Evolutionary conservation across 2,797 vertebrate genomes (phyloP).

Genomic region (Rhyacichthys aspro): DNA sequence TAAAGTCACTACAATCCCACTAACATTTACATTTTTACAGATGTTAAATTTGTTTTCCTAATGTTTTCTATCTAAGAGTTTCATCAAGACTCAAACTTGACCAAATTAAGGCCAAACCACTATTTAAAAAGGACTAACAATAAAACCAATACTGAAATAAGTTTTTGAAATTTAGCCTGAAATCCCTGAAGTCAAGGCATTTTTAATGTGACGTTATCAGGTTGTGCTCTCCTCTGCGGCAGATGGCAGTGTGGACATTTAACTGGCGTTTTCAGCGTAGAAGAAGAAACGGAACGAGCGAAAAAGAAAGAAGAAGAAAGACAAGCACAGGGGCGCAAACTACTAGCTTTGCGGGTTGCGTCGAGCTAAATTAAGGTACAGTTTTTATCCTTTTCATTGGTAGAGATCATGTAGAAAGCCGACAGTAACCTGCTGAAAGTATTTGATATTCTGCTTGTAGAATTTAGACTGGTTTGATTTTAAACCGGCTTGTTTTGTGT

Average conservation of each 20-base stretch:
- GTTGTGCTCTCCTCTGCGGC: fast-evolving
- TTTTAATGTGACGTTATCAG: neutral
- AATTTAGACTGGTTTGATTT: neutral
- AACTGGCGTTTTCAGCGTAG: constrained; percentile 1
- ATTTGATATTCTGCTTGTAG: neutral
- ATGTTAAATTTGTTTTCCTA: too few species aligned
- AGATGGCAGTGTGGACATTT: neutral
- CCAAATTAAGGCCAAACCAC: too few species aligned
- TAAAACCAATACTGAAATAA: too few species aligned
- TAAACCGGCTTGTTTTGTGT: neutral
- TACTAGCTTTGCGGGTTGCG: constrained; percentile 33
- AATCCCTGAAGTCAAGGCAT: neutral
- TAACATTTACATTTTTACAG: too few species aligned
- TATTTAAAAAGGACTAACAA: too few species aligned
- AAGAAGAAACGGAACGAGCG: constrained; percentile 1
- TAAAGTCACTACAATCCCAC: too few species aligned
- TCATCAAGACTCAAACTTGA: too few species aligned
- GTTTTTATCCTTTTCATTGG: neutral
- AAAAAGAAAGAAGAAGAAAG: constrained; percentile 27
- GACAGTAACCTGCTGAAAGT: too few species aligned
- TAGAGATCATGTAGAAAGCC: too few species aligned
- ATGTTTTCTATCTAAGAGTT: too few species aligned
- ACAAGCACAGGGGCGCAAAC: constrained; percentile 12
- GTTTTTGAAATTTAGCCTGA: too few species aligned
- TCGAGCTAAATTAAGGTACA: constrained; percentile 56